Conservation (phyloP, 2,113 vertebrate genomes). For the Elaphurus davidianus region DNA sequence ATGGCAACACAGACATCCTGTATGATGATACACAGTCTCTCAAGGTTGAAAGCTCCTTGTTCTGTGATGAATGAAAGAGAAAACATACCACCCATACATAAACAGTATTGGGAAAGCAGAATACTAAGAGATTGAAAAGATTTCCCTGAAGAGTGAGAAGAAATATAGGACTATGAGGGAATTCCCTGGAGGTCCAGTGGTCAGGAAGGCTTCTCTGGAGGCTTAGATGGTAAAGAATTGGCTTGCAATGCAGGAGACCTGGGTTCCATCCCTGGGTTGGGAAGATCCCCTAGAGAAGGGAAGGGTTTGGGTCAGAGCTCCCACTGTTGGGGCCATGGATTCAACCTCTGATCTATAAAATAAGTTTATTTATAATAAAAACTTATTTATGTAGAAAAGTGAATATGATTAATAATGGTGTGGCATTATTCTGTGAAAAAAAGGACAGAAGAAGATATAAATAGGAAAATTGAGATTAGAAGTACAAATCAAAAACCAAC, state of each 20-base stretch:
- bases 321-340: neutral
- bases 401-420: neutral
- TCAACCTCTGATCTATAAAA: neutral
- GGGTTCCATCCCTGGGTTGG: neutral
- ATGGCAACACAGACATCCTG: neutral
- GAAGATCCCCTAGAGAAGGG: neutral
- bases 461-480: neutral
- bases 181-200: neutral
- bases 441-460: neutral
- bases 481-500: neutral
- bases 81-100: neutral
- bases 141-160: neutral
- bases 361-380: neutral
- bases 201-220: neutral
- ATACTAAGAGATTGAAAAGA: neutral
- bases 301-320: neutral
- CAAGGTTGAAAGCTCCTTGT: neutral
- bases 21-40: neutral
- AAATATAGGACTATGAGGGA: neutral
- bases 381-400: neutral
- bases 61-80: neutral
- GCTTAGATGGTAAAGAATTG: neutral
- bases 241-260: neutral
- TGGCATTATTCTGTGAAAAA: neutral
- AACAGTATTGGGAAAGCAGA: neutral